Base-by-base conservation (phyloP, 1,140 invertebrate genomes). In the Proales similis region DNA sequence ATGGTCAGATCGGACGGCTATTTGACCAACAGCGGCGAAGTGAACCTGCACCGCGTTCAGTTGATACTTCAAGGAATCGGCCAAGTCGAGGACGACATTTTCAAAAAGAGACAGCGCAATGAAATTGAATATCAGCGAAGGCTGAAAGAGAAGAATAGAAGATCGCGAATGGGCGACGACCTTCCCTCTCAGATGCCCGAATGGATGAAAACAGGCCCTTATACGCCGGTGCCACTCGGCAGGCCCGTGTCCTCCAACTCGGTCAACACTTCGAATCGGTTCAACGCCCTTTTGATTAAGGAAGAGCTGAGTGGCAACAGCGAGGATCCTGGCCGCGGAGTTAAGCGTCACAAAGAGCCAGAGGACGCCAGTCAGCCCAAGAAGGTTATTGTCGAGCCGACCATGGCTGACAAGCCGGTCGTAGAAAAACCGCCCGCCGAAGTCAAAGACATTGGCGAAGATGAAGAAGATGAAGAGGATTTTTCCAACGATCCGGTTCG, bases 81-180 rank as follows among this genome's bases (percentile, higher is more conserved):
- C 1, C 81, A 86, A 72, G 84, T 85, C 3, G 95, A 99, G 75
- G 95, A 99, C 79, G 87, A 94, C 77, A 99, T 99, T 68, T 99
- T 99, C 73, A 88, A 87, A 71, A 86, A 84, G 39, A 67, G 79
- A 62, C 88, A 95, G 76, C 80, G 86, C 66, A 86, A 83, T 66
- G 92, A 97, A 72, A 71, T 88, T 51, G 78, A 82, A 64, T 90
- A 86, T 71, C 85, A 84, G 14, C 65, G 66, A n/a, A 39, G 61
- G n/a, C 6, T 22, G 9, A 43, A 39, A 30, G 51, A 64, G 26
- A 24, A 57, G 20, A 57, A 36, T 32, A 19, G 27, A 45, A 17
- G 48, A 33, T 12, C 47, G 1, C 4, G 63, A 43, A 42, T 48
- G 14, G 39, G 57, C 9, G 5, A 62, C 36, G 51, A 57, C 24